Evolutionary conservation across 2,888 invertebrate species (phyloP), one percentile per base, ranked within the genome.

Genomic region (Drosophila tanythrix): DNA sequence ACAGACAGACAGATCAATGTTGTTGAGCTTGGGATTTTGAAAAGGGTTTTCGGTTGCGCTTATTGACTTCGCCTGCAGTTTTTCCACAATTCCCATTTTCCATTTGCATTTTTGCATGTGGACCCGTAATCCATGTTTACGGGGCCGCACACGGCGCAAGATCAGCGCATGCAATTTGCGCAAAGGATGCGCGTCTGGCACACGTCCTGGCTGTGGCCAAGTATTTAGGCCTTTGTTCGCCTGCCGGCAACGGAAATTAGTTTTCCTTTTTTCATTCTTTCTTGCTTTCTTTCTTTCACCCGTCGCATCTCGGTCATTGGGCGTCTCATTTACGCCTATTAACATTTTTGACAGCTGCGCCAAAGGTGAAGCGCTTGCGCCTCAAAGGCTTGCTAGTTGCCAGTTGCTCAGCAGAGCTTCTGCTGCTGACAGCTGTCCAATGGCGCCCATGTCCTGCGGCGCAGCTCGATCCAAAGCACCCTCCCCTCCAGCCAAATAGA

Each of bases 271-370:
- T 18, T 13, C 27, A 0, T 46, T 4, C 4, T 46, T 46, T 35
- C 29, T 25, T 13, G 10, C 29, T 31, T 40, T 15, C 29, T 27
- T 15, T 13, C 27, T 35, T n/a, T 7, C 58, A 6, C 35, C n/a
- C 48, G 50, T 27, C 51, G 74, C 88, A 46, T 15, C 25, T 46
- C 15, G 46, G 46, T 27, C 46, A 76, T 88, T 87, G 89, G 85
- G 82, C 88, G 76, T 73, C 89, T 86, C 88, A 89, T 88, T 89
- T 85, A 88, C 90, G 89, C 85, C 81, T 88, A 86, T 89, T 89
- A 88, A 81, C 76, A 78, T 69, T 84, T 77, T 67, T 71, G 85
- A 88, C 85, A 86, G 88, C 85, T 89, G 85, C 64, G 64, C 61
- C 51, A 70, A 80, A 88, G 88, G 89, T 89, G 65, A 80, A 73